Evolutionary conservation across 2,797 vertebrate species (phyloP), one percentile per base, ranked within the genome.

Genomic region (Pseudochaenichthys georgianus): DNA sequence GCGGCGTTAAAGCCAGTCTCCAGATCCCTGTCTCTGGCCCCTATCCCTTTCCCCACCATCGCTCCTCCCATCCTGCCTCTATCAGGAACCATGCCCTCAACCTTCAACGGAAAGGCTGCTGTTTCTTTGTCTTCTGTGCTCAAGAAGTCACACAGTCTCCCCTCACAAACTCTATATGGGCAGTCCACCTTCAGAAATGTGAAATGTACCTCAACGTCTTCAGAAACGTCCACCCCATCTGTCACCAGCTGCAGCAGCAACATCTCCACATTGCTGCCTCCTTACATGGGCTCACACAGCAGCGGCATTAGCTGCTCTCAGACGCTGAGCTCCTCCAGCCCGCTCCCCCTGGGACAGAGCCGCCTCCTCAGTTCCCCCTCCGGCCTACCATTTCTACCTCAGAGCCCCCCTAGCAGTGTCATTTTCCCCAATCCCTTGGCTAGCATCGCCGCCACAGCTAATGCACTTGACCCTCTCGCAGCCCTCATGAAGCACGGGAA

Each of bases 371-470:
- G 93, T 91, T 92, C 97, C 3, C 91, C 96, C 77, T 93, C 96
- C 91, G 94, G 92, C 92, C 94, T 99, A 91, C 95, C 97, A 83
- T 96, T 98, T 94, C 96, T 97, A 98, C 98, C 98, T 94, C 97
- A 98, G 89, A 97, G 95, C 88, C 96, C 98, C 31, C 94, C 96
- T 46, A 97, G 95, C 75, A 95, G 96, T 0, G 97, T 99, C 89
- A 98, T 99, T 88, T 99, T 99, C 89, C 98, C 98, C 89, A 99
- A 99, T 69, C 98, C 98, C 0, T 91, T 99, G 86, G 97, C 96
- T 61, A 98, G 98, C 95, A 99, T 99, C 0, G 96, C 97, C 0
- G 98, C 98, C 65, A 98, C 97, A 0, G 96, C 98, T 78, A 98
- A 96, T 0, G 96, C 97, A 0, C 94, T 99, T n/a, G 98, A 99